Base-by-base conservation (phyloP, 2,888 invertebrate species). In the Timandra comae region DNA sequence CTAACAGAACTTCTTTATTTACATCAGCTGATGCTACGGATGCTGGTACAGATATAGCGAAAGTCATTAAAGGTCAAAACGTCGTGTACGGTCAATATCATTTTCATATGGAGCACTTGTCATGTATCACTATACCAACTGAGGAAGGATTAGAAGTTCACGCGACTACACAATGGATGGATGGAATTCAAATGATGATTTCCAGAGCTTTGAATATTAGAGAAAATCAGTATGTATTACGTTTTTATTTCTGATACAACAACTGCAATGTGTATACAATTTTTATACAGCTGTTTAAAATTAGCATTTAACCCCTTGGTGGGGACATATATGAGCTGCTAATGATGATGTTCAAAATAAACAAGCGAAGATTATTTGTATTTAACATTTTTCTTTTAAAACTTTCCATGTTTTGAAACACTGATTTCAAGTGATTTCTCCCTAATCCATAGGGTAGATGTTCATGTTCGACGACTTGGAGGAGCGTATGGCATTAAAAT, bases 401-500 rank as follows among this genome's bases (percentile, higher is more conserved):
- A n/a, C n/a, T n/a, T n/a, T n/a, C n/a, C n/a, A n/a, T n/a, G n/a
- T n/a, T n/a, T n/a, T n/a, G n/a, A n/a, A n/a, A n/a, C n/a, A n/a
- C n/a, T n/a, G n/a, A n/a, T n/a, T n/a, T n/a, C n/a, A n/a, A n/a
- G n/a, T n/a, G n/a, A n/a, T n/a, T n/a, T n/a, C n/a, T n/a, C n/a
- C n/a, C n/a, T n/a, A n/a, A n/a, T 16, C 16, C 3, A 16, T 16
- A 92, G 93, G 38, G 87, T 95, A 8, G 91, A 93, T 43, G 76
- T 95, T 0, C 70, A 84, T 4, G 61, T 65, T 1, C 67, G 69
- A 12, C 69, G 75, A 1, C 30, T 77, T 1, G 79, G 79, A 1
- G 79, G 79, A 10, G 68, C 52, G 2, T 96, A 91, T 55, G 96
- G 96, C 0, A 86, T 87, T 0, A 96, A 96, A 71, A 88, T 93